Percentiles rank a stretch among this genome's conserved stretches.
These are phyloP conservation scores for Ctenicera cuprea DNA, from an alignment of 2,888 invertebrate species.

Conservation along the genomic window DNA sequence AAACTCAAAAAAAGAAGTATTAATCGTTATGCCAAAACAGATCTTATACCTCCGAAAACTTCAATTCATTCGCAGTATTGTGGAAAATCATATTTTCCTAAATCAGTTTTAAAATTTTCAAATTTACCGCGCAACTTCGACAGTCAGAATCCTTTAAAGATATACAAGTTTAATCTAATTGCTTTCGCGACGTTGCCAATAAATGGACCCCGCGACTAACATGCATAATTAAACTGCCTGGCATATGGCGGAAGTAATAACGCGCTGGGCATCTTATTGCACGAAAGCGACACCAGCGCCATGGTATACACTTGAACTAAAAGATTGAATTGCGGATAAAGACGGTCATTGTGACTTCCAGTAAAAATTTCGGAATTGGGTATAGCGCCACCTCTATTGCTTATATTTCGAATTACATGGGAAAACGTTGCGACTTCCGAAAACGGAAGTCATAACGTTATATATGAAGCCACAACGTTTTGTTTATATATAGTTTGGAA, in stretches of 20 bases:
- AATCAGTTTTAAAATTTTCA: background rate
- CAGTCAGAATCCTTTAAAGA: too few relatives aligned
- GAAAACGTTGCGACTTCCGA: conserved; percentile 1
- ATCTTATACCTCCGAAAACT: background rate
- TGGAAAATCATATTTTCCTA: conserved; percentile 1
- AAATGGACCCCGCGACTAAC: too few relatives aligned
- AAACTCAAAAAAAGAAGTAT: background rate
- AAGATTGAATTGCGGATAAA: conserved; percentile 3
- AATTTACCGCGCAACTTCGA: too few relatives aligned
- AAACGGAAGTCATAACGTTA: too few relatives aligned
- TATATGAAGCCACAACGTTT: too few relatives aligned
- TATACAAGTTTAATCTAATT: too few relatives aligned
- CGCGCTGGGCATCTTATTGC: background rate
- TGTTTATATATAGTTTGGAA: too few relatives aligned
- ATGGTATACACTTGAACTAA: conserved; percentile 1
- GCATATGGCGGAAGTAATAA: background rate
- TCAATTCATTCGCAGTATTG: conserved; percentile 2
- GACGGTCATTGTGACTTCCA: background rate
- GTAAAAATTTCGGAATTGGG: background rate
- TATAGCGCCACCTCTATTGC: background rate
- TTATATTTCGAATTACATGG: background rate
- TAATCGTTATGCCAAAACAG: conserved; percentile 3
- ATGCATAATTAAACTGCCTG: too few relatives aligned
- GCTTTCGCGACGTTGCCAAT: too few relatives aligned
- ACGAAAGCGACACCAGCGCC: background rate